A percentile compares a stretch with the other conserved stretches of the same genome.
These are phyloP conservation scores for Chaenodraco wilsoni DNA, from an alignment of 2,797 vertebrate genomes.

Conservation along the genomic window DNA sequence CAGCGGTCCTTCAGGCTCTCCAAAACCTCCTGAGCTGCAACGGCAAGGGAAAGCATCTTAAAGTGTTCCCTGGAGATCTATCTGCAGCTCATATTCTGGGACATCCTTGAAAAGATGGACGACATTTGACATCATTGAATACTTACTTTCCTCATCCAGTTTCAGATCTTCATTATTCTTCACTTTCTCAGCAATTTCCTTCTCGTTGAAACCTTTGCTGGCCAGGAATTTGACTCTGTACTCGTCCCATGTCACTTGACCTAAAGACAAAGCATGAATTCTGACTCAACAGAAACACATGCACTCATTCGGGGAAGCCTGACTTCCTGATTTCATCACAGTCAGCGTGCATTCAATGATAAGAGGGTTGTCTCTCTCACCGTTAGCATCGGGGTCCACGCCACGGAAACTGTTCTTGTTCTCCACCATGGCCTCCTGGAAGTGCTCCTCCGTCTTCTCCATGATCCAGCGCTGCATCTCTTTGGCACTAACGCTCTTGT, in stretches of 20 bases:
- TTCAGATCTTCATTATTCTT: slow-evolving; percentile 93
- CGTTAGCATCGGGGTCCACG: slow-evolving; percentile 94
- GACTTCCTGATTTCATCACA: background rate
- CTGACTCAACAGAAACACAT: background rate
- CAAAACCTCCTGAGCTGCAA: slow-evolving; percentile 93
- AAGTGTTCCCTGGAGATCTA: background rate
- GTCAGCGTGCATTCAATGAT: background rate
- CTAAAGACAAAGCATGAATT: slow-evolving; percentile 66
- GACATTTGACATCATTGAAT: background rate
- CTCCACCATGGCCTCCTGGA: slow-evolving; percentile 92
- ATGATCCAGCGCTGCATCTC: slow-evolving; percentile 99
- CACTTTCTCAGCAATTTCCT: slow-evolving; percentile 89
- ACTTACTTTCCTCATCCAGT: slow-evolving; percentile 96
- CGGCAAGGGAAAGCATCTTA: background rate
- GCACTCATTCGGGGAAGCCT: background rate
- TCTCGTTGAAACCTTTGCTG: slow-evolving; percentile 94
- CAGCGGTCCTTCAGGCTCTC: slow-evolving; percentile 97
- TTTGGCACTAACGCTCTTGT: slow-evolving; percentile 91
- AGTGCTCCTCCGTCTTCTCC: slow-evolving; percentile 97
- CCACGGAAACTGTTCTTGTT: slow-evolving; percentile 93
- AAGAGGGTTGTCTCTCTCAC: slow-evolving; percentile 72
- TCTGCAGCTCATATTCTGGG: background rate
- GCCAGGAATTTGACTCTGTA: slow-evolving; percentile 93
- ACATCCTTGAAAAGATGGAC: background rate
- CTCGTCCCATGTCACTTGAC: slow-evolving; percentile 94